Conservation (phyloP, 2,113 vertebrate species). For the Xiphophorus maculatus region DNA sequence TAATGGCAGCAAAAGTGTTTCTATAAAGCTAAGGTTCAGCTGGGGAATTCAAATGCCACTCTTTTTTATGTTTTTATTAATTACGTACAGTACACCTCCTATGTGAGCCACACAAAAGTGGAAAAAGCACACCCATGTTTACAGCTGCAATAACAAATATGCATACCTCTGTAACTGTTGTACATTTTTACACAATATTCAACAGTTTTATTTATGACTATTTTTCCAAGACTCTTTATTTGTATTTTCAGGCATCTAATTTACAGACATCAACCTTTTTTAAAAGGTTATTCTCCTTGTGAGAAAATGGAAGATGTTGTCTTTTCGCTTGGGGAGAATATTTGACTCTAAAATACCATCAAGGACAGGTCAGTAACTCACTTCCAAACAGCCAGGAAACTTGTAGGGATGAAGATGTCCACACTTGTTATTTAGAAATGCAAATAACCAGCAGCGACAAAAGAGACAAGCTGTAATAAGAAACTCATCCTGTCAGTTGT, state of each 20-base stretch:
- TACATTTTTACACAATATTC: no score
- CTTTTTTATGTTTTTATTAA: no score
- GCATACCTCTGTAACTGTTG: no score
- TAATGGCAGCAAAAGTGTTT: no score
- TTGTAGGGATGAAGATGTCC: constrained; percentile 37
- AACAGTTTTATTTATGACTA: no score
- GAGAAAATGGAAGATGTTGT: not conserved
- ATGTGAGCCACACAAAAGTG: no score
- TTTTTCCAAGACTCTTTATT: not conserved
- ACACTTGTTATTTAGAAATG: constrained; percentile 48
- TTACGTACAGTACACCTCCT: no score
- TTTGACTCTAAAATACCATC: constrained; percentile 27
- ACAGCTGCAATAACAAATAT: no score
- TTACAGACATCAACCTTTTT: constrained; percentile 22
- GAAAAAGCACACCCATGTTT: no score
- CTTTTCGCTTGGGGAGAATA: constrained; percentile 4
- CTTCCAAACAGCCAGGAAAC: constrained; percentile 32
- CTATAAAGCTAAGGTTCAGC: no score
- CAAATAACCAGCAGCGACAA: constrained; percentile 22
- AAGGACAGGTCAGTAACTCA: constrained; percentile 40
- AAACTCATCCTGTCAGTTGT: constrained; percentile 29
- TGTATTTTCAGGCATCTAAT: not conserved
- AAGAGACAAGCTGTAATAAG: constrained; percentile 27
- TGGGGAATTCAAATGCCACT: no score
- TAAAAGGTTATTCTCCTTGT: not conserved